phyloP scores from a whole-genome alignment of 2,113 vertebrate genomes.

The Nothobranchius kuhntae region DNA sequence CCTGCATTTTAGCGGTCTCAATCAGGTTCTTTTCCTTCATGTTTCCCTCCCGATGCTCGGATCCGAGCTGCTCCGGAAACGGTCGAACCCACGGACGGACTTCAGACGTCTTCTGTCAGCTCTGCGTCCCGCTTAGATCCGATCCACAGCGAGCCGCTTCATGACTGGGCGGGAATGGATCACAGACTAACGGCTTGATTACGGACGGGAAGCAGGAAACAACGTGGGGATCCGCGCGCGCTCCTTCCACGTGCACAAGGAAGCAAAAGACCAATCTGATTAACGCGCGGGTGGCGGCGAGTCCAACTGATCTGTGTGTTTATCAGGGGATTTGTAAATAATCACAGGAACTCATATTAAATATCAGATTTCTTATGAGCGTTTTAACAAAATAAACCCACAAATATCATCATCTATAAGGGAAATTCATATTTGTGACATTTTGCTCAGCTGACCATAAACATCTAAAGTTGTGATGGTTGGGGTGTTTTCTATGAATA shows the following conservation, averaged over 20 bases:
- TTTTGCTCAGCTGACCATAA: no score
- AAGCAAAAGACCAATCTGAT: neutral
- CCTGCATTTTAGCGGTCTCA: constrained; percentile 96
- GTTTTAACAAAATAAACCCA: no score
- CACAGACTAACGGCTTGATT: constrained; percentile 28
- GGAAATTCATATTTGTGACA: no score
- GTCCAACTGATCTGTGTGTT: no score
- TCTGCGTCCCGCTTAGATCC: constrained; percentile 33
- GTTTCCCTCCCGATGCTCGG: constrained; percentile 29
- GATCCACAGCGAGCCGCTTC: constrained; percentile 32
- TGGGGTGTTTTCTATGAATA: no score
- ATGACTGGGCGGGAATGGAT: constrained; percentile 60
- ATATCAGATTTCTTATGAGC: no score
- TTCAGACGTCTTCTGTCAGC: constrained; percentile 33
- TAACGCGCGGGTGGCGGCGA: neutral
- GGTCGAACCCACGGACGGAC: constrained; percentile 64
- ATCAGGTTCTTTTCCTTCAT: constrained; percentile 97
- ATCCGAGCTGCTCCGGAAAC: constrained; percentile 23
- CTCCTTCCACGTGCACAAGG: neutral
- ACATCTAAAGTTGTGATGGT: no score
- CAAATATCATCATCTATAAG: no score
- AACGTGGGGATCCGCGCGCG: constrained; percentile 1
- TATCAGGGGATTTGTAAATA: no score
- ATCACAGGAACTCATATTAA: no score
- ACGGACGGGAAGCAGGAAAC: neutral